Conservation (phyloP, 2,888 invertebrate species). For the Endotricha flammealis region DNA sequence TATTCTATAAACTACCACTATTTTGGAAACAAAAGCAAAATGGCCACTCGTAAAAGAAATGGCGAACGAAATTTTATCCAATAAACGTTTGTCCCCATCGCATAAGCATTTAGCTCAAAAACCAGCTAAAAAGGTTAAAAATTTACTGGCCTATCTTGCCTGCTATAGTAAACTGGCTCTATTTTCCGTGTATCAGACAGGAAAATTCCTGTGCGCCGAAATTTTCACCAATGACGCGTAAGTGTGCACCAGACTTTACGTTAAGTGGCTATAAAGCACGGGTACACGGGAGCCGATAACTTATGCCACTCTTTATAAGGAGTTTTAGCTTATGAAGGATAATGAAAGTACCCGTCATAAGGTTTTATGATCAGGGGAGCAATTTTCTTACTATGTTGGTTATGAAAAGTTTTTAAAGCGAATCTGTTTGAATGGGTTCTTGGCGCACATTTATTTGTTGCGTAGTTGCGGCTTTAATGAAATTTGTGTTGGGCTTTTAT, state of each 20-base stretch:
- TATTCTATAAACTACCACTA: too few species aligned
- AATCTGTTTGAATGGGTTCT: slow-evolving; percentile 16
- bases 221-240: too few species aligned
- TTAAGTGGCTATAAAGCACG: slow-evolving; percentile 57
- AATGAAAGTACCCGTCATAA: slow-evolving; percentile 57
- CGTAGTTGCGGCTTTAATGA: slow-evolving; percentile 19
- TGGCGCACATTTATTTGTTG: slow-evolving; percentile 16
- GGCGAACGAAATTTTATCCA: too few species aligned
- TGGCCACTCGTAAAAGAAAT: too few species aligned
- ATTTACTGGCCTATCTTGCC: too few species aligned
- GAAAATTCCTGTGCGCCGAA: too few species aligned
- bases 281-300: slow-evolving; percentile 46
- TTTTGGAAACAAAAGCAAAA: too few species aligned
- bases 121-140: too few species aligned
- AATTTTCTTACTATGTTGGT: slow-evolving; percentile 59
- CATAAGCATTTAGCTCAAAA: too few species aligned
- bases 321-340: slow-evolving; percentile 56
- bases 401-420: slow-evolving; percentile 30
- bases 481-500: slow-evolving; percentile 15
- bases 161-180: too few species aligned
- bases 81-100: too few species aligned
- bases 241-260: slow-evolving; percentile 25
- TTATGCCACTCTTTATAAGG: slow-evolving; percentile 49
- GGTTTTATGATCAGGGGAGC: slow-evolving; percentile 48
- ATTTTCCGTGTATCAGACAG: too few species aligned